Conservation (phyloP, 2,797 vertebrate genomes). For the Pantherophis vulpinus region DNA sequence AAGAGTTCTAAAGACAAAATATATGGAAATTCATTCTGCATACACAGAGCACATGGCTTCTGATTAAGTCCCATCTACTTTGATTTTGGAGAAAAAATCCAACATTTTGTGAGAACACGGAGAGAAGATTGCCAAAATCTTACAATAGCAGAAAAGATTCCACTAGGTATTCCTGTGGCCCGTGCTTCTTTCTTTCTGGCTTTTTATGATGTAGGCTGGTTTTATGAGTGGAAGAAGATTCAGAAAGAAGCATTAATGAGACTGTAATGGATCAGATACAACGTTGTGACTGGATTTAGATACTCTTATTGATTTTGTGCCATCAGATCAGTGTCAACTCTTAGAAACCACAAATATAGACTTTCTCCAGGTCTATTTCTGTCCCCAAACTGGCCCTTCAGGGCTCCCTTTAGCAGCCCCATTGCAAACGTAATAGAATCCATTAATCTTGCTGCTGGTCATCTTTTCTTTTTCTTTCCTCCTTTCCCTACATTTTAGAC, state of each 20-base stretch:
- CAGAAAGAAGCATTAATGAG: not conserved
- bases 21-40: not conserved
- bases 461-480: not conserved
- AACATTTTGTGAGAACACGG: not conserved
- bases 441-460: not conserved
- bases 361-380: not conserved
- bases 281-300: not conserved
- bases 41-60: not conserved
- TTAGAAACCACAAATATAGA: not conserved
- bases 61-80: not conserved
- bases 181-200: not conserved
- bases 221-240: not conserved
- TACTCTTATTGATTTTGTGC: not conserved
- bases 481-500: not conserved
- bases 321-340: not conserved
- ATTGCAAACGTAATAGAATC: not conserved
- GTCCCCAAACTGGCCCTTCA: not conserved
- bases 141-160: not conserved
- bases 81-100: not conserved
- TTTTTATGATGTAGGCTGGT: not conserved
- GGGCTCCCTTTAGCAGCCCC: not conserved
- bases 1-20: not conserved
- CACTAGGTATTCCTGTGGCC: not conserved
- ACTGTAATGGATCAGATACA: not conserved
- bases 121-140: not conserved